These are phyloP conservation scores for Lottia scabra DNA, from an alignment of 2,888 invertebrate species.

Conservation along the genomic window DNA sequence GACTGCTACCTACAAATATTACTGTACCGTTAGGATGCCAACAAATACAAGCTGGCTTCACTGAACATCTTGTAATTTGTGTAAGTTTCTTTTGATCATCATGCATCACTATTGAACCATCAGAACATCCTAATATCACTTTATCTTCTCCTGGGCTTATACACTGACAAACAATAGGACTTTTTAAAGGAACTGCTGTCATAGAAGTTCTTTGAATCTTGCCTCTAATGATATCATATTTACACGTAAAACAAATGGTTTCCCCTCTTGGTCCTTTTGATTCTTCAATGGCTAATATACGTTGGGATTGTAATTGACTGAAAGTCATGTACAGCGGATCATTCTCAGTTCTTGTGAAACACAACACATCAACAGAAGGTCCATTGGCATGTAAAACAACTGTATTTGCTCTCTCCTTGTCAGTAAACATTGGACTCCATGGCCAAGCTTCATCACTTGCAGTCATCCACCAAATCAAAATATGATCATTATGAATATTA, in stretches of 20 bases:
- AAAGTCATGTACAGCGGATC: slow-evolving; percentile 82
- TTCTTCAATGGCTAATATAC: slow-evolving; percentile 85
- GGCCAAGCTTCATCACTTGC: slow-evolving; percentile 89
- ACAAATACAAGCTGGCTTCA: slow-evolving; percentile 78
- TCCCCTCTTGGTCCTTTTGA: slow-evolving; percentile 78
- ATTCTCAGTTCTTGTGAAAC: slow-evolving; percentile 87
- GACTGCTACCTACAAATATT: slow-evolving; percentile 78
- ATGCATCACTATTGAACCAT: slow-evolving; percentile 82
- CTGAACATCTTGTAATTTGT: slow-evolving; percentile 81
- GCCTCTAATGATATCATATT: slow-evolving; percentile 62
- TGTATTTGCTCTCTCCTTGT: slow-evolving; percentile 89
- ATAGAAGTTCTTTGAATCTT: slow-evolving; percentile 75
- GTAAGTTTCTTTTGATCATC: slow-evolving; percentile 82
- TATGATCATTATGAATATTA: slow-evolving; percentile 67
- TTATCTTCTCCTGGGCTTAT: slow-evolving; percentile 81
- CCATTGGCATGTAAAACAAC: slow-evolving; percentile 81
- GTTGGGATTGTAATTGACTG: slow-evolving; percentile 78
- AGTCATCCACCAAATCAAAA: slow-evolving; percentile 86
- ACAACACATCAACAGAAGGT: slow-evolving; percentile 76
- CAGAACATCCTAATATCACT: slow-evolving; percentile 84
- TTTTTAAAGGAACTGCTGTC: slow-evolving; percentile 73
- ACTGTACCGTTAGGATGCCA: slow-evolving; percentile 82
- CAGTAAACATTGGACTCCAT: slow-evolving; percentile 87
- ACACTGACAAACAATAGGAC: slow-evolving; percentile 72
- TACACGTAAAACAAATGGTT: slow-evolving; percentile 58